Evolutionary conservation across 2,113 vertebrate genomes (phyloP), one percentile per base, ranked within the genome.

Genomic region (Silurus meridionalis): DNA sequence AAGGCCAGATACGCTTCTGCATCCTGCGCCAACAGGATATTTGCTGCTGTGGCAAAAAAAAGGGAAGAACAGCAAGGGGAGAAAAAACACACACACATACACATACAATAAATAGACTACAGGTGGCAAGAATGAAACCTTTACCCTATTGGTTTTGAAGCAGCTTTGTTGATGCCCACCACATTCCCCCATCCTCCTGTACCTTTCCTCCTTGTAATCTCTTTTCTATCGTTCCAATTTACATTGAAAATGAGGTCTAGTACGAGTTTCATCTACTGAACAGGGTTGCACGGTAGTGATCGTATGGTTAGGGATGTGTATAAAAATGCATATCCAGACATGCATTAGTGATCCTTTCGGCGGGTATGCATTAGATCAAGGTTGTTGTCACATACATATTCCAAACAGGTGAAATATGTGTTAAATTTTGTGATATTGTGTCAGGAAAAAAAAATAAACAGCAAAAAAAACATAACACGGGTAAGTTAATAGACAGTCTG

Each of bases 11-110:
- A 97, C 85, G 93, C 86, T 91, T 92, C 89, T 91, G 85, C 94
- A 92, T 93, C 92, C 93, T 87, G 91, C 92, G 92, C 94, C 95
- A 95, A 97, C 97, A 97, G 97, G 97, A 99, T 98, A 98, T 99
- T 98, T 98, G 97, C 97, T 98, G 97, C 95, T 95, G 93, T 96
- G 93, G 94, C 93, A 96, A 96, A 94, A 96, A 95, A 94, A 94
- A 94, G 95, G 25, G 95, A 92, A 93, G 95, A 92, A 87, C 80
- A 87, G 90, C 87, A 89, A 85, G 87, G 53, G 64, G 71, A 86
- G 85, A 91, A 63, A 85, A 85, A 84, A 83, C 86, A 83, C 58
- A 85, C 81, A 80, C 85, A 80, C 53, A 66, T 85, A 85, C 66
- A 58, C 80, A 80, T 25, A 87, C 83, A 88, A 55, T 77, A 57